Evolutionary conservation across 92 coral and sea anemone species (phyloP).

Genomic region (Heteractis magnifica): DNA sequence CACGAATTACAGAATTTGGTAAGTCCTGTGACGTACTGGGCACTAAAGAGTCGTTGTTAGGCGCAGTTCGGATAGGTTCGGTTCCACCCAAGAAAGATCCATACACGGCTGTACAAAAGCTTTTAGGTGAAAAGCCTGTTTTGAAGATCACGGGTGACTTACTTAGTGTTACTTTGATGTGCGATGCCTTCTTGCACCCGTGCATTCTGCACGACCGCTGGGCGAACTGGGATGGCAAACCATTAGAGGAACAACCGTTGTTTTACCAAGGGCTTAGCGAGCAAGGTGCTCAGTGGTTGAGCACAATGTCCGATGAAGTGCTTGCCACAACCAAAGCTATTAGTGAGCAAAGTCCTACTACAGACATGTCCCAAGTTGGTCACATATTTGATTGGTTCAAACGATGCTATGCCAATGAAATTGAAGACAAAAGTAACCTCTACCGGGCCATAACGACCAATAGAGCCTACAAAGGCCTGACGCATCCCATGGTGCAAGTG

Average conservation of each 20-base stretch:
- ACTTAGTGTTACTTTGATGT: slow-evolving; percentile 52
- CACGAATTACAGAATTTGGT: slow-evolving; percentile 60
- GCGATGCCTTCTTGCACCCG: slow-evolving; percentile 56
- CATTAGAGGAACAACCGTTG: slow-evolving; percentile 50
- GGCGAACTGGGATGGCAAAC: slow-evolving; percentile 61
- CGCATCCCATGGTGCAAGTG: slow-evolving; percentile 47
- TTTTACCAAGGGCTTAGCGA: slow-evolving; percentile 53
- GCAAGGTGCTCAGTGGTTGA: slow-evolving; percentile 35
- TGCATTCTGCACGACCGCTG: slow-evolving; percentile 51
- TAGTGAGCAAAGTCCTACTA: slow-evolving; percentile 13
- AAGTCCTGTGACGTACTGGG: slow-evolving; percentile 56
- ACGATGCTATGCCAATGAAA: slow-evolving; percentile 39
- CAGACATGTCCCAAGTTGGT: slow-evolving; percentile 46
- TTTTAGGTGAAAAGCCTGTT: slow-evolving; percentile 46
- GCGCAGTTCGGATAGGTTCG: slow-evolving; percentile 47
- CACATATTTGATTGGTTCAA: slow-evolving; percentile 42
- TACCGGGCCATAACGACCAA: slow-evolving; percentile 43
- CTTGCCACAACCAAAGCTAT: slow-evolving; percentile 35
- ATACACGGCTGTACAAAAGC: slow-evolving; percentile 36
- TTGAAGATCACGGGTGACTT: slow-evolving; percentile 49
- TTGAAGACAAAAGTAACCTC: slow-evolving; percentile 42
- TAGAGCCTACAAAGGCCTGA: slow-evolving; percentile 53
- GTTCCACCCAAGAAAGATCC: slow-evolving; percentile 52
- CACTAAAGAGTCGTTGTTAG: slow-evolving; percentile 42
- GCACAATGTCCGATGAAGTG: slow-evolving; percentile 47